These are phyloP conservation scores for Cromileptes altivelis DNA, from an alignment of 2,113 vertebrate genomes.

Conservation along the genomic window DNA sequence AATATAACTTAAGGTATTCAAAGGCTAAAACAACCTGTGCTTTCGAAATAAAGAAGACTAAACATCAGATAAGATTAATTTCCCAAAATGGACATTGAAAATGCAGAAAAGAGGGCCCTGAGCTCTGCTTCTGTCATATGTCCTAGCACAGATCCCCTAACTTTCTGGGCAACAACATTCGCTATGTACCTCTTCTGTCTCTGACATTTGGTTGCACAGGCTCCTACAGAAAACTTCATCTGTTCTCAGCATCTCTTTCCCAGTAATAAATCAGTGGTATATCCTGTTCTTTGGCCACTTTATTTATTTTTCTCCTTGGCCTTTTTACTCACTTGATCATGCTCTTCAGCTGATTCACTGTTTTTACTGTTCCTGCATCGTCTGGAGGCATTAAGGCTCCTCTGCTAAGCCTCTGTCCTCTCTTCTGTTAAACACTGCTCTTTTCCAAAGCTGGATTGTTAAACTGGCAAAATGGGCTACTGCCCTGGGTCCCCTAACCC, in stretches of 20 bases:
- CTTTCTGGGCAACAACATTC: not conserved
- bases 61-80: not conserved
- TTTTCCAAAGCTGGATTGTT: constrained; percentile 23
- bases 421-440: constrained; percentile 1
- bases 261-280: not conserved
- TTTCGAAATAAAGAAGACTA: not conserved
- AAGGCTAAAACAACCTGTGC: not conserved
- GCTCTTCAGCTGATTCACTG: not conserved
- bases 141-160: not conserved
- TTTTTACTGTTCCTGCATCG: not conserved
- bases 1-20: not conserved
- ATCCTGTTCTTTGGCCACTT: constrained; percentile 1
- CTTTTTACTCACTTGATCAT: constrained; percentile 24
- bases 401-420: not conserved
- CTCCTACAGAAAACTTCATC: not conserved
- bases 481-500: not conserved
- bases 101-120: not conserved
- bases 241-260: not conserved
- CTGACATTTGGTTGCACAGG: not conserved
- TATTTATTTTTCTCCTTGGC: constrained; percentile 6
- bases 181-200: not conserved
- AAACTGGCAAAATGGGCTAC: not conserved
- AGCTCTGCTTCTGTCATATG: not conserved
- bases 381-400: not conserved
- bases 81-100: not conserved